phyloP scores from a whole-genome alignment of 2,113 vertebrate genomes.

The Chionomys nivalis region DNA sequence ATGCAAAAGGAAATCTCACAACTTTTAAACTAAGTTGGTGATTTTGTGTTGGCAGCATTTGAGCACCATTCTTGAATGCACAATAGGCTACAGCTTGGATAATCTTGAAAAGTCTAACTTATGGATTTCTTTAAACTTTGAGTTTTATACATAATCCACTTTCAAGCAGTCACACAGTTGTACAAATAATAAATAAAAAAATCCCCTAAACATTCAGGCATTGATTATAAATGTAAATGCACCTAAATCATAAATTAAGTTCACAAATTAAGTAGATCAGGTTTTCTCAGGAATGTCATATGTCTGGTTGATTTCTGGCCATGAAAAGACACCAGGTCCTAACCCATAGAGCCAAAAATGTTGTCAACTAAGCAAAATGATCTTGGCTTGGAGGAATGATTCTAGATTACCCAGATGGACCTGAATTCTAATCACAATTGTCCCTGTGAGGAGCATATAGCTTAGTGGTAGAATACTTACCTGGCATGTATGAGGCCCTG shows the following conservation, averaged over 20 bases:
- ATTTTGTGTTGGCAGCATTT: no score
- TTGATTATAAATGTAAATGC: constrained; percentile 6
- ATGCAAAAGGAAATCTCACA: neutral
- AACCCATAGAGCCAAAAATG: neutral
- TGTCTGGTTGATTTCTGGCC: neutral
- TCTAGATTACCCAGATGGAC: neutral
- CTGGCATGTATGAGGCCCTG: neutral
- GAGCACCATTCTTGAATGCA: neutral
- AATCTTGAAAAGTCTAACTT: constrained; percentile 7
- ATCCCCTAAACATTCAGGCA: neutral
- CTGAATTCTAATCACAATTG: neutral
- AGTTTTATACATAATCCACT: neutral
- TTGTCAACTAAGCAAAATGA: neutral
- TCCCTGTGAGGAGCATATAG: neutral
- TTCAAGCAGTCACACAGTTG: neutral
- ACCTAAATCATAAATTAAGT: constrained; percentile 30
- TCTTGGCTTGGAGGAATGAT: neutral
- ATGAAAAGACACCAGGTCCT: neutral
- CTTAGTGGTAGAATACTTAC: neutral
- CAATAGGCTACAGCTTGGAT: neutral
- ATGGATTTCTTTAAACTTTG: constrained; percentile 16
- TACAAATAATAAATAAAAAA: constrained; percentile 34
- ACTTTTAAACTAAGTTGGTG: neutral
- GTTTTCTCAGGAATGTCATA: neutral
- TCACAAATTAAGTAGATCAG: neutral